Percentiles rank a stretch among this genome's conserved stretches.
Conservation (phyloP, 2,113 vertebrate species). For the Brachyhypopomus occidentalis region DNA sequence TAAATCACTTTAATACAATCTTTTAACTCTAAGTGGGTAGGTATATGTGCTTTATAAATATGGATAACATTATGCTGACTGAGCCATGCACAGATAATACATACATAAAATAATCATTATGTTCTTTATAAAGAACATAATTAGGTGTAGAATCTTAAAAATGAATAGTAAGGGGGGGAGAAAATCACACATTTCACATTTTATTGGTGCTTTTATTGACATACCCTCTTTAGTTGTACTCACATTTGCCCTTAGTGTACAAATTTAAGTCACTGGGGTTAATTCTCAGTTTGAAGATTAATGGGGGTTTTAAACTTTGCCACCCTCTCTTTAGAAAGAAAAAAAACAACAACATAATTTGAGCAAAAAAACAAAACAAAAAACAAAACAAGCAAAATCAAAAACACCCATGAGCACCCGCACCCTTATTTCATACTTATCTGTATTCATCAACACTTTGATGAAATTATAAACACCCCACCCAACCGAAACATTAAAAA, state of each 20-base stretch:
- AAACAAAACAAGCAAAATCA: neutral
- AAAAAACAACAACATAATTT: slow-evolving; percentile 55
- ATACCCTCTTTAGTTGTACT: slow-evolving; percentile 41
- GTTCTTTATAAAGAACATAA: no score
- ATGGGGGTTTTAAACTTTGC: no score
- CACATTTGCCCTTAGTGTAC: slow-evolving; percentile 26
- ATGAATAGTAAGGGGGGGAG: neutral
- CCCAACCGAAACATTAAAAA: no score
- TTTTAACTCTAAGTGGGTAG: no score
- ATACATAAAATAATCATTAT: no score
- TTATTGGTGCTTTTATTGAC: slow-evolving; percentile 87
- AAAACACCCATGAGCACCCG: no score
- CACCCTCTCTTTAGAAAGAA: slow-evolving; percentile 43
- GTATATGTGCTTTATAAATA: no score
- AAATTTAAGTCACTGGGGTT: neutral
- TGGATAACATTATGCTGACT: no score
- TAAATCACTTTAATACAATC: no score
- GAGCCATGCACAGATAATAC: no score
- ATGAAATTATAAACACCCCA: neutral
- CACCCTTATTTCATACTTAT: no score
- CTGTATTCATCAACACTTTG: neutral
- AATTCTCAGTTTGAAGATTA: neutral
- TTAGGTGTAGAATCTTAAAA: no score
- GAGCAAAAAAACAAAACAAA: slow-evolving; percentile 19
- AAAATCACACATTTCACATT: slow-evolving; percentile 85